Base-by-base conservation (phyloP, 1,140 invertebrate genomes). In the Ceratina calcarata region DNA sequence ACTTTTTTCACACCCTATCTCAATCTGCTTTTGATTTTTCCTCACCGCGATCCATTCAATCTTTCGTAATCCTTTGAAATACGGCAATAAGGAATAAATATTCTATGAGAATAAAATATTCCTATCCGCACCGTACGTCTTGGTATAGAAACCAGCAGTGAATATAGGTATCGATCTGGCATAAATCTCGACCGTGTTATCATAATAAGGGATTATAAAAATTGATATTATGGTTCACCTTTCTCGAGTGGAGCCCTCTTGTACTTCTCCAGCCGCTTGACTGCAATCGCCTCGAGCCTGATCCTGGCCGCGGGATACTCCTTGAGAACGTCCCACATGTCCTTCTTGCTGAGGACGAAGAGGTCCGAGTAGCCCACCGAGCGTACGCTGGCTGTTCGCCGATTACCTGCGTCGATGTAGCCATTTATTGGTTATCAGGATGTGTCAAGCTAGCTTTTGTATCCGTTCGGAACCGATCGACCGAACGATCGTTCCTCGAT, bases 291-390 rank as follows among this genome's bases (percentile, higher is more conserved):
- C 94, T 99, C 98, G n/a, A 99, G 94, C 81, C 98, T 95, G 13
- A 99, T 97, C 87, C 98, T 95, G 32, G 98, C 98, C 3, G 98
- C 97, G 4, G 98, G 99, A 94, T 99, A 99, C 92, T 99, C 98
- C 94, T 99, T 99, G 67, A 99, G 94, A 37, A 99, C 99, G 92
- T 99, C 99, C 99, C 99, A 99, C 96, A 99, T 98, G 94, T 99
- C 99, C 94, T 99, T 98, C 95, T 99, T 99, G 90, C 97, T 98
- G 67, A 99, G 95, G 86, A 99, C 98, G 94, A 99, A 99, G 77
- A 99, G 95, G 94, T 99, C 98, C 88, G 98, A 99, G 94, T 99
- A 99, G 81, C 99, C 98, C 64, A 99, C 98, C 53, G 98, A 99
- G 83, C 98, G 95, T 78, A 99, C 98, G 84, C 97, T 98, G 77